Evolutionary conservation across 2,888 invertebrate genomes (phyloP).

Genomic region (Desoria tigrina): DNA sequence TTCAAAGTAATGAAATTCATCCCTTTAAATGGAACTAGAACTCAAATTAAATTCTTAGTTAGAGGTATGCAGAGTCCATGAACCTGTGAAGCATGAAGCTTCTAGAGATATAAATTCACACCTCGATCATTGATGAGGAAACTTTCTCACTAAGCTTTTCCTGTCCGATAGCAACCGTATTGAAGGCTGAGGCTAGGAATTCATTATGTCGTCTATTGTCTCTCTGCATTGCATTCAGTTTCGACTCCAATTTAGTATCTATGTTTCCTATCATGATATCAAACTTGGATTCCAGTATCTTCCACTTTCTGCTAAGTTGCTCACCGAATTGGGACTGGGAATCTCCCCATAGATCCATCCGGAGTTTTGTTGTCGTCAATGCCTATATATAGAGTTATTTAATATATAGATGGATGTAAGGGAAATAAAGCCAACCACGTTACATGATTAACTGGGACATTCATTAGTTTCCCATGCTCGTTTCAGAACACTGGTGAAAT

Average conservation of each 20-base stretch:
- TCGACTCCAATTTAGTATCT: constrained; percentile 48
- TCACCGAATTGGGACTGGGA: constrained; percentile 49
- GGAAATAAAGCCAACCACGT: no score
- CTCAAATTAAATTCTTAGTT: no score
- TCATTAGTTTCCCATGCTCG: no score
- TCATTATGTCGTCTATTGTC: constrained; percentile 51
- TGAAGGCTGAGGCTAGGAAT: constrained; percentile 38
- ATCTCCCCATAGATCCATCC: constrained; percentile 49
- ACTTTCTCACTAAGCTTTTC: constrained; percentile 36
- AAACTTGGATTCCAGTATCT: constrained; percentile 49
- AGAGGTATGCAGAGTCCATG: no score
- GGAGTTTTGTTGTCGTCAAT: constrained; percentile 24
- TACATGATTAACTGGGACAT: no score
- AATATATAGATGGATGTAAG: no score
- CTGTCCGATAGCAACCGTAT: constrained; percentile 30
- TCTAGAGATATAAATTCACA: constrained; percentile 9
- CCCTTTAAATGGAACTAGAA: no score
- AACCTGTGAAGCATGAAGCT: background rate
- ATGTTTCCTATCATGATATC: constrained; percentile 38
- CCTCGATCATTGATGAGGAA: constrained; percentile 21
- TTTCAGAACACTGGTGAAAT: background rate
- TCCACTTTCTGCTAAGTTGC: constrained; percentile 49
- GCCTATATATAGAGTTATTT: no score
- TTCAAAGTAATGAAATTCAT: background rate
- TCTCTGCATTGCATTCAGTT: constrained; percentile 46